Base-by-base conservation (phyloP, 2,113 vertebrate species). In the Ovibos moschatus region DNA sequence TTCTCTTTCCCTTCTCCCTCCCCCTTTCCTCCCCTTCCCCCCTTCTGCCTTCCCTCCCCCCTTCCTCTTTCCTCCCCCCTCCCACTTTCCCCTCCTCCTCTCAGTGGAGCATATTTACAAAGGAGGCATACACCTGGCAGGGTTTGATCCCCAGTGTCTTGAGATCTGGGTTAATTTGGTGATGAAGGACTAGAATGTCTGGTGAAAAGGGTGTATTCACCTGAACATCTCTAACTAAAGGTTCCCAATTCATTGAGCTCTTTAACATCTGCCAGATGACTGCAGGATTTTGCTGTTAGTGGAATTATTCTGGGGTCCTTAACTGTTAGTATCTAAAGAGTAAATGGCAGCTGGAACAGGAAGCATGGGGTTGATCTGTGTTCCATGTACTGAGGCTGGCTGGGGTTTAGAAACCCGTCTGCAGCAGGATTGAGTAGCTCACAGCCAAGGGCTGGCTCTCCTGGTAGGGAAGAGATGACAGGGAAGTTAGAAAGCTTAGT, bases 31-130 rank as follows among this genome's bases (percentile, higher is more conserved):
- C 4, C 71, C 8, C 15, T 15, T 17, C 5, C 28, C 8, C 7
- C 8, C 8, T 12, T 28, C 2, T 3, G 1, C 40, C 1, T 5
- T 14, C 3, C 25, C 6, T 6, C 40, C 7, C 13, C 2, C 8
- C 0, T 17, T 7, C 40, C 13, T 6, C 13, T 43, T 14, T 25
- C 23, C 36, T 4, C 1, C 25, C 3, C 6, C 0, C 15, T 50
- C 2, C 2, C 76, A 5, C 27, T 51, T 28, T n/a, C 30, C 10
- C 7, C 15, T 27, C 19, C 50, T 53, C 3, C 33, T 55, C 21
- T 83, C 50, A n/a, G 19, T 11, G 25, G 58, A 76, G 50, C 33
- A 30, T 71, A 25, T 50, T 57, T 89, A 33, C 10, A 50, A 50
- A 74, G 45, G 30, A 87, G 14, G 5, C 7, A 3, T 5, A 8